Evolutionary conservation across 2,888 invertebrate genomes (phyloP).

Genomic region (Aradus depressus): DNA sequence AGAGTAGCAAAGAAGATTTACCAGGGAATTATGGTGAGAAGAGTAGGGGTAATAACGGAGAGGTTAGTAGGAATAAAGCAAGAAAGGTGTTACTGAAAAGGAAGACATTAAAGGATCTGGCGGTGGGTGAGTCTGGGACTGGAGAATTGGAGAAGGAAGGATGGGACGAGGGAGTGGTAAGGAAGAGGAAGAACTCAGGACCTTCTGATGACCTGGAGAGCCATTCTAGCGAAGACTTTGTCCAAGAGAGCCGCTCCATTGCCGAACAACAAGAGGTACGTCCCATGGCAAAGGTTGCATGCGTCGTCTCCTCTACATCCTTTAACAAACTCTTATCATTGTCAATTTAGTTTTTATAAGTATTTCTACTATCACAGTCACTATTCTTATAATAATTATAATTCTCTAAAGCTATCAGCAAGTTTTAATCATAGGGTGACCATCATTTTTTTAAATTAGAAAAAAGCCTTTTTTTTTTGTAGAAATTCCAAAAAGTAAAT

Average conservation of each 20-base stretch:
- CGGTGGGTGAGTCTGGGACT: slow-evolving; percentile 23
- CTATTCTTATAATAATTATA: too few relatives aligned
- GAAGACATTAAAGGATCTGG: slow-evolving; percentile 21
- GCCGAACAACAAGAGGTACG: slow-evolving; percentile 10
- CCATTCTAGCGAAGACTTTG: slow-evolving; percentile 9
- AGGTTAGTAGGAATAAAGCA: slow-evolving; percentile 13
- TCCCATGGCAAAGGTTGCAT: too few relatives aligned
- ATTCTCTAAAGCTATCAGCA: too few relatives aligned
- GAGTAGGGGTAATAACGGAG: not conserved
- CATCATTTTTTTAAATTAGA: too few relatives aligned
- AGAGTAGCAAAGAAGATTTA: not conserved
- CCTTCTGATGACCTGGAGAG: slow-evolving; percentile 4
- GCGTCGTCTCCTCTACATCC: too few relatives aligned
- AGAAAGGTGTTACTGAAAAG: slow-evolving; percentile 18
- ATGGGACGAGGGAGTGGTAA: not conserved
- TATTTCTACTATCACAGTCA: too few relatives aligned
- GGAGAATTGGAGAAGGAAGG: slow-evolving; percentile 17
- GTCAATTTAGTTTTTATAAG: too few relatives aligned
- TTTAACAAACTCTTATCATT: too few relatives aligned
- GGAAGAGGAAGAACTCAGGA: not conserved
- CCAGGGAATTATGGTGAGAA: not conserved
- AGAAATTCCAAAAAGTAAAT: too few relatives aligned
- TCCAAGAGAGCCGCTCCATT: slow-evolving; percentile 9
- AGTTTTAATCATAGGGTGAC: too few relatives aligned
- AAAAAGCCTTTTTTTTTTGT: too few relatives aligned